Evolutionary conservation across 2,797 vertebrate genomes (phyloP).

Genomic region (Mycteria americana): DNA sequence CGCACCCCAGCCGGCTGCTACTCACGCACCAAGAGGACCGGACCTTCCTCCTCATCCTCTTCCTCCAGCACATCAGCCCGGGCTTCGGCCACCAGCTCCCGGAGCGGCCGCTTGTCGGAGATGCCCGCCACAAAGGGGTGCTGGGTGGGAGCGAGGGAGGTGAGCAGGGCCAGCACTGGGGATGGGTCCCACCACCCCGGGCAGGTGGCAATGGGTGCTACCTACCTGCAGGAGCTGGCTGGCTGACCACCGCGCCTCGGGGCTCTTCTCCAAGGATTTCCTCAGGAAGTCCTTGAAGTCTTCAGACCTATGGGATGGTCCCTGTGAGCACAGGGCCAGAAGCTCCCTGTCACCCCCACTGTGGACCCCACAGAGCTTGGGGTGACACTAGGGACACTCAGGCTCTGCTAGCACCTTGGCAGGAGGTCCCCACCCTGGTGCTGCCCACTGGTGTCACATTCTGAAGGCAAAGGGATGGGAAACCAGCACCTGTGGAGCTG

Average conservation of each 20-base stretch:
- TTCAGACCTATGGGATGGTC: slow-evolving; percentile 64
- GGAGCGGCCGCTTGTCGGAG: slow-evolving; percentile 47
- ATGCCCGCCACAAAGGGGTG: slow-evolving; percentile 67
- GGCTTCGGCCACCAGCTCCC: slow-evolving; percentile 74
- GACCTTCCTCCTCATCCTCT: slow-evolving; percentile 35
- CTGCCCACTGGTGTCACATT: neutral
- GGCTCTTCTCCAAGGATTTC: slow-evolving; percentile 72
- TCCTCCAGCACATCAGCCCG: slow-evolving; percentile 69
- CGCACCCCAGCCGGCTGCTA: accelerated
- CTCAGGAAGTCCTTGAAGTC: slow-evolving; percentile 77
- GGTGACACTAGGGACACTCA: neutral
- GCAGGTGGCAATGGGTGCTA: accelerated
- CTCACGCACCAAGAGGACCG: neutral
- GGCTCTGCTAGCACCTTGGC: neutral
- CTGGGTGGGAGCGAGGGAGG: neutral
- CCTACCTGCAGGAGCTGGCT: slow-evolving; percentile 71
- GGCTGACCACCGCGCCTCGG: slow-evolving; percentile 62
- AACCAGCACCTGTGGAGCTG: neutral
- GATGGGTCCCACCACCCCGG: neutral
- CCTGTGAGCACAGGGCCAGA: neutral
- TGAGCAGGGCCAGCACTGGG: neutral
- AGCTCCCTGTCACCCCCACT: neutral
- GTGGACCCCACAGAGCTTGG: neutral
- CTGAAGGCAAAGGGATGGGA: neutral
- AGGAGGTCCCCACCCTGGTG: neutral